Evolutionary conservation across 2,888 invertebrate species (phyloP), one percentile per base, ranked within the genome.

Genomic region (Rhorus exstirpatorius): DNA sequence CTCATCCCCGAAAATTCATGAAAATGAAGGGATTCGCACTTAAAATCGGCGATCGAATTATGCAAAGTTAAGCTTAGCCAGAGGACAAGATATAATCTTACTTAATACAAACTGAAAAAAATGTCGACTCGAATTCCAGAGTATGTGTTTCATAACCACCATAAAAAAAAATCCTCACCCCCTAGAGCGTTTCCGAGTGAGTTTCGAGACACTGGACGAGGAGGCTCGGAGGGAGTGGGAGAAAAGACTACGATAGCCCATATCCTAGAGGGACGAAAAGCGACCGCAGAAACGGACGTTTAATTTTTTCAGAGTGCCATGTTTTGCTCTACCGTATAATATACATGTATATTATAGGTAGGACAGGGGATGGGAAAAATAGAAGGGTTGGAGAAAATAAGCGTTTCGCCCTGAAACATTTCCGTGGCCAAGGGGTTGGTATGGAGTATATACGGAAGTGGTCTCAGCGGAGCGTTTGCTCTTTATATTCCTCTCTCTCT

Each of bases 291-390:
- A 75, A 72, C 65, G 75, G 46, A 68, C 61, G 55, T 75, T 75
- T 80, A 80, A 80, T 80, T 80, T 80, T 75, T 70, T 55, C 26
- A 68, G 75, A 80, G 70, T 75, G 75, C 63, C 63, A 58, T 65
- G 63, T 70, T 75, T 53, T 53, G 12, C 63, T 75, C 75, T 1
- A 46, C 58, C 53, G 41, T 58, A 35, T 58, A 49, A 38, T 26
- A 49, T 55, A 41, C 26, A 38, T 24, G 7, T 17, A 8, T 14
- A 7, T 10, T n/a, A 19, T 14, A 12, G 19, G 41, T n/a, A 26
- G 0, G 38, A n/a, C 10, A 12, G 26, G 67, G 44, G 60, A 61
- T 35, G 55, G 35, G 26, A n/a, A 71, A 78, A 35, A 26, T 24
- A 38, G 53, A 71, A 65, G 51, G 31, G 76, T 26, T 46, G 35